These are phyloP conservation scores for Portunus trituberculatus DNA, from an alignment of 1,140 invertebrate genomes.

Conservation along the genomic window DNA sequence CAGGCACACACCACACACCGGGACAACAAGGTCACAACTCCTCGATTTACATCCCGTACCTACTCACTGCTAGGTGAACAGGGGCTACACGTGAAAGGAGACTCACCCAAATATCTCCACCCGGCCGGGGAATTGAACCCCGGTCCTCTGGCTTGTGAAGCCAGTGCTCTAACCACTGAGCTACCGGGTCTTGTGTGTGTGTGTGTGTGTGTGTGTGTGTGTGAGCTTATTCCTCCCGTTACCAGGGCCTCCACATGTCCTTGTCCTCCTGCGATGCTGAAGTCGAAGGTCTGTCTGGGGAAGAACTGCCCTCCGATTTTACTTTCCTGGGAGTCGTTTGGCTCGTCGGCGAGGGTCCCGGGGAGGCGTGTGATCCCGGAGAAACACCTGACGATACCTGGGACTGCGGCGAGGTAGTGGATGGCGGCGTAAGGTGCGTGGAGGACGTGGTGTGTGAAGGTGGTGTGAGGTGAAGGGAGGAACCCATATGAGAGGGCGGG, in stretches of 20 bases:
- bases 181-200: too few species aligned
- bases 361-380: neutral
- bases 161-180: too few species aligned
- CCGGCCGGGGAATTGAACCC: too few species aligned
- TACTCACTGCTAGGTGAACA: too few species aligned
- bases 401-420: slow-evolving; percentile 27
- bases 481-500: slow-evolving; percentile 21
- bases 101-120: too few species aligned
- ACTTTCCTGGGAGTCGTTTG: slow-evolving; percentile 41
- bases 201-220: neutral
- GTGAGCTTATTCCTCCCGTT: slow-evolving; percentile 17
- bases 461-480: neutral
- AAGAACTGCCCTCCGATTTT: neutral
- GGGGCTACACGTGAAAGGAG: too few species aligned
- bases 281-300: slow-evolving; percentile 41
- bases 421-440: slow-evolving; percentile 16
- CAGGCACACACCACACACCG: too few species aligned
- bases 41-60: too few species aligned
- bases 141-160: too few species aligned
- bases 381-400: slow-evolving; percentile 23
- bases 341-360: slow-evolving; percentile 43
- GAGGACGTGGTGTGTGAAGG: slow-evolving; percentile 38
- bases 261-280: slow-evolving; percentile 54
- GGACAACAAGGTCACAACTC: too few species aligned
- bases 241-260: slow-evolving; percentile 74